Evolutionary conservation across 1,140 invertebrate species (phyloP).

Genomic region (Drosophila ambigua): DNA sequence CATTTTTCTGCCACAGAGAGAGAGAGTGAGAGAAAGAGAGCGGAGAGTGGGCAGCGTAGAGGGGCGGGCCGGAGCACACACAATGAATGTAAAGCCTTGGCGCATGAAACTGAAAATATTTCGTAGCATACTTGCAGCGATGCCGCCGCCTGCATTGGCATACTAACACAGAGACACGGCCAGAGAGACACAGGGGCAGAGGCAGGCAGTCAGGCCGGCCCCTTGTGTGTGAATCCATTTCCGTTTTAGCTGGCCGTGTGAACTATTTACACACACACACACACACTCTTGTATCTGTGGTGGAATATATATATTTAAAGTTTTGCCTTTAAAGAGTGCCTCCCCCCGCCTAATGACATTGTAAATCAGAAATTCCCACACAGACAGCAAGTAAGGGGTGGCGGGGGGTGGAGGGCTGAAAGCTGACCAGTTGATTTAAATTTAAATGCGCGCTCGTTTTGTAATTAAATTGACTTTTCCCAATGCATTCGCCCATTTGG

Average conservation of each 20-base stretch:
- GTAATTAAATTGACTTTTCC: conserved; percentile 77
- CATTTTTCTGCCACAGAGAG: conserved; percentile 61
- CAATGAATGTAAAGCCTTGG: conserved; percentile 71
- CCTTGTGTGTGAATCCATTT: conserved; percentile 40
- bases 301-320: conserved; percentile 29
- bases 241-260: conserved; percentile 75
- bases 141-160: conserved; percentile 54
- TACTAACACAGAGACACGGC: conserved; percentile 56
- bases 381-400: background rate
- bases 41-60: background rate
- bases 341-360: conserved; percentile 20
- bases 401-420: background rate
- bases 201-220: too few species aligned
- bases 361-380: conserved; percentile 35
- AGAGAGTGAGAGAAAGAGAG: background rate
- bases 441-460: conserved; percentile 59
- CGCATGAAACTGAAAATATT: conserved; percentile 80
- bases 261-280: conserved; percentile 66
- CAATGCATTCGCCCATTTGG: conserved; percentile 23
- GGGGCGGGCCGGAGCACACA: conserved; percentile 49
- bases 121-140: conserved; percentile 70
- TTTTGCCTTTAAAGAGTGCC: conserved; percentile 4
- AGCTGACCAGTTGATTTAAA: conserved; percentile 58
- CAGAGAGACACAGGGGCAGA: background rate
- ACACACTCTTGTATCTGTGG: background rate